Base-by-base conservation (phyloP, 2,888 invertebrate species). In the Netelia fuscicornis region DNA sequence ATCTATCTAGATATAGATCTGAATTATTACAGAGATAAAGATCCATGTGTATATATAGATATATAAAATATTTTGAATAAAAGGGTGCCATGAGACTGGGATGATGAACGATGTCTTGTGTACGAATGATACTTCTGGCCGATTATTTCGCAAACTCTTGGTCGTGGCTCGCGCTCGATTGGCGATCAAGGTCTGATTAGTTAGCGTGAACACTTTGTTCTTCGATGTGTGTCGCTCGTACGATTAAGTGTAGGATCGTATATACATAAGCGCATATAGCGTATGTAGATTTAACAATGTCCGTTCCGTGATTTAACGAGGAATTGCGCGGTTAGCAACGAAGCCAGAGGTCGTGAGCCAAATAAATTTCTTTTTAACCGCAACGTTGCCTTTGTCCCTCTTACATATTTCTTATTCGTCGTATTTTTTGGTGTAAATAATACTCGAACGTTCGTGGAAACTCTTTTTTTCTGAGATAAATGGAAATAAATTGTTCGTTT, bases 181-280 rank as follows among this genome's bases (percentile, higher is more conserved):
- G 89, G 86, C 89, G 91, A 92, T 92, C 92, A 92, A 92, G 91
- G 91, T 87, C 89, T 88, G 90, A 92, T 92, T 88, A 87, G 88
- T 91, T 91, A 90, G 89, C 89, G 86, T 86, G 75, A 56, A 81
- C 77, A 76, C 52, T 88, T 83, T 87, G 86, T 77, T 83, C 71
- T 76, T 84, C n/a, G 11, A 80, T 75, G 68, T 68, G 64, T 60
- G 78, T 77, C 37, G 65, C 20, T 17, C 44, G 30, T 37, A 74
- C 58, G 48, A 37, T 71, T 44, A 79, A 71, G 54, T 44, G n/a
- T 42, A 23, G 68, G 68, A 30, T 30, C 30, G 30, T 30, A 30
- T 5, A 79, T 70, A 58, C 9, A 58, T 20, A 58, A 58, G 9
- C 20, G 23, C 9, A 20, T 58, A 58, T 58, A 23, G 13, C 13